Base-by-base conservation (phyloP, 2,113 vertebrate species). In the Tricholaema leucomelas region DNA sequence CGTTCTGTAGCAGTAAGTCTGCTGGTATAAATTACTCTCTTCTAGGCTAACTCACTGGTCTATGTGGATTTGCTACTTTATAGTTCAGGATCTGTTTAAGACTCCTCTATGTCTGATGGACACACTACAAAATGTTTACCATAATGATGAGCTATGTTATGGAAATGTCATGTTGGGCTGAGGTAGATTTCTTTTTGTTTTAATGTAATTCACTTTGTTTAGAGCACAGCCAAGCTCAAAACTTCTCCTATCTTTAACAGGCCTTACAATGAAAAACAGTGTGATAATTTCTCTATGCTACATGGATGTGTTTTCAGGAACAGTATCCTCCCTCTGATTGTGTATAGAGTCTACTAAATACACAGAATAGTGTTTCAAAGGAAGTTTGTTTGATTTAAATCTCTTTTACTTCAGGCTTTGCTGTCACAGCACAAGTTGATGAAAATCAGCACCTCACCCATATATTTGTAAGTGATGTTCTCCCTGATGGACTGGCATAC, bases 391-490 rank as follows among this genome's bases (percentile, higher is more conserved):
- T 81, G 13, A 80, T 50, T 74, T 78, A 75, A 48, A 81, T 24
- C 7, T 36, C 48, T 94, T 66, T 83, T 50, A 27, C 18, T 63
- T 25, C 72, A 99, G 99, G 99, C 25, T 99, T 99, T 94, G 99
- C 99, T 15, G 98, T 99, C 27, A 98, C 98, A 4, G 99, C 98
- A 10, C 98, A 99, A 94, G 97, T 98, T 61, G 98, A 98, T 33
- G 94, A 97, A 55, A 97, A 95, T 48, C 98, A 97, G 60, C 98
- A 96, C 60, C 97, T 98, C 82, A 98, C 98, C 77, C 97, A 96
- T 81, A 98, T 99, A 70, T 98, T 99, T 88, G 97, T 99, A 92
- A 99, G 98, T 24, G 98, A 99, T 28, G 98, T 99, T 56, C 98
- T 99, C 38, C 97, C 97, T 8, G 98, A 98, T 23, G 98, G 98